These are phyloP conservation scores for Mythimna ferrago DNA, from an alignment of 2,888 invertebrate species.

Conservation along the genomic window DNA sequence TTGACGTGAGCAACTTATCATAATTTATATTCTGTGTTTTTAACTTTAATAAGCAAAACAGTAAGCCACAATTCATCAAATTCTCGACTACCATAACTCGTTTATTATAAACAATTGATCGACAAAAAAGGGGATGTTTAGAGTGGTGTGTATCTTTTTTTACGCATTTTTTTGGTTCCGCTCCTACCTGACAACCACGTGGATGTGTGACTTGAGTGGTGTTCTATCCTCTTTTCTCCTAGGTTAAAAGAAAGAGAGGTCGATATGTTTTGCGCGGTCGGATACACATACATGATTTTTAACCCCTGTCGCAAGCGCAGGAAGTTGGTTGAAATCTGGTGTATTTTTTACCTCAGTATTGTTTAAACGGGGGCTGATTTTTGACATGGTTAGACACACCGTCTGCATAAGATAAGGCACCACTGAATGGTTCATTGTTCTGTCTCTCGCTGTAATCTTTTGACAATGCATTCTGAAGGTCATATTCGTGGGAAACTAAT, in stretches of 20 bases:
- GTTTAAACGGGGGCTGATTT: constrained; percentile 85
- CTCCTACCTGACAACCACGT: constrained; percentile 88
- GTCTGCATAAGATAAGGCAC: constrained; percentile 80
- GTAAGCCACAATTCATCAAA: constrained; percentile 81
- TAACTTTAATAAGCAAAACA: constrained; percentile 63
- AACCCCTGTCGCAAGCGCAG: constrained; percentile 81
- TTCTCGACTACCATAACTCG: constrained; percentile 81
- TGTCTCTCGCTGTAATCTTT: constrained; percentile 72
- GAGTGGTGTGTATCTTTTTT: constrained; percentile 85
- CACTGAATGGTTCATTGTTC: constrained; percentile 83
- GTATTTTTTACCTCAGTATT: constrained; percentile 84
- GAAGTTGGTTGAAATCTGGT: constrained; percentile 89
- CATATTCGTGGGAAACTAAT: constrained; percentile 69
- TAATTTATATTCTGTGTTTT: constrained; percentile 51
- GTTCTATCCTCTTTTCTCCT: constrained; percentile 71
- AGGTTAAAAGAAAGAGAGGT: constrained; percentile 71
- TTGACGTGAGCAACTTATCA: constrained; percentile 62
- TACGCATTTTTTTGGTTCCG: constrained; percentile 84
- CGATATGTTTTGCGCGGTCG: constrained; percentile 77
- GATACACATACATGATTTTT: constrained; percentile 67
- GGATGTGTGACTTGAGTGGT: constrained; percentile 79
- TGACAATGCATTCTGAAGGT: constrained; percentile 69
- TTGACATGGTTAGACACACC: constrained; percentile 81
- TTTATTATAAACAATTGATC: constrained; percentile 83
- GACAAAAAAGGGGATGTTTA: constrained; percentile 89